Conservation (phyloP, 2,888 invertebrate species). For the Ectropis crepuscularia region DNA sequence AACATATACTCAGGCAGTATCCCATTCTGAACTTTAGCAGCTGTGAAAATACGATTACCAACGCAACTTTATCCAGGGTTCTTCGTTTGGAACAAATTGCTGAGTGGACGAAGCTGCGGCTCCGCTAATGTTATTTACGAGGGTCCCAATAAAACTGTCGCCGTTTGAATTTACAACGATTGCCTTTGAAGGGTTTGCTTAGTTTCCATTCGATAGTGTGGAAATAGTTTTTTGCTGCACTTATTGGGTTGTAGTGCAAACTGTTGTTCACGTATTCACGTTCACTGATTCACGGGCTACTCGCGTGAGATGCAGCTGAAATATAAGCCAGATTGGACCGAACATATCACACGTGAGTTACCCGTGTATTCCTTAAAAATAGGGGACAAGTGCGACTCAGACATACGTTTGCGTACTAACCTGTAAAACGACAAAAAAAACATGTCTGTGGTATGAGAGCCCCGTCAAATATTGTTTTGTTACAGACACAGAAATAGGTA, state of each 20-base stretch:
- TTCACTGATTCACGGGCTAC: too few relatives aligned
- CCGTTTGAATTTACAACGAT: slow-evolving; percentile 68
- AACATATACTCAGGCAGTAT: not conserved
- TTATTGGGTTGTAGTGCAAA: not conserved
- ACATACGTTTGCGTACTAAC: too few relatives aligned
- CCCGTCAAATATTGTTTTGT: too few relatives aligned
- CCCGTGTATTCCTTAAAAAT: too few relatives aligned
- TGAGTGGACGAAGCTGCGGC: slow-evolving; percentile 57
- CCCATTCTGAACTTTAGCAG: not conserved
- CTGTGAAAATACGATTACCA: slow-evolving; percentile 7
- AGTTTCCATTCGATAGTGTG: slow-evolving; percentile 14
- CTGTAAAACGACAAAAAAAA: too few relatives aligned
- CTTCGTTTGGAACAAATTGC: slow-evolving; percentile 47
- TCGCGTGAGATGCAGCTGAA: too few relatives aligned
- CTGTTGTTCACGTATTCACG: too few relatives aligned
- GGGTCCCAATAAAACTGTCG: slow-evolving; percentile 75
- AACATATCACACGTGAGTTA: too few relatives aligned
- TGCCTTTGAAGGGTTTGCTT: slow-evolving; percentile 48
- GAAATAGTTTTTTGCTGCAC: not conserved
- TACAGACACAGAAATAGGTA: too few relatives aligned
- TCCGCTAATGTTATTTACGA: slow-evolving; percentile 75
- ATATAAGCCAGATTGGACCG: too few relatives aligned
- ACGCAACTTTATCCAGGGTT: slow-evolving; percentile 27
- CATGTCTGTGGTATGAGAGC: too few relatives aligned
- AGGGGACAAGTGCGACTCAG: too few relatives aligned